Evolutionary conservation across 2,888 invertebrate genomes (phyloP).

Genomic region (Palloptera scutellata): DNA sequence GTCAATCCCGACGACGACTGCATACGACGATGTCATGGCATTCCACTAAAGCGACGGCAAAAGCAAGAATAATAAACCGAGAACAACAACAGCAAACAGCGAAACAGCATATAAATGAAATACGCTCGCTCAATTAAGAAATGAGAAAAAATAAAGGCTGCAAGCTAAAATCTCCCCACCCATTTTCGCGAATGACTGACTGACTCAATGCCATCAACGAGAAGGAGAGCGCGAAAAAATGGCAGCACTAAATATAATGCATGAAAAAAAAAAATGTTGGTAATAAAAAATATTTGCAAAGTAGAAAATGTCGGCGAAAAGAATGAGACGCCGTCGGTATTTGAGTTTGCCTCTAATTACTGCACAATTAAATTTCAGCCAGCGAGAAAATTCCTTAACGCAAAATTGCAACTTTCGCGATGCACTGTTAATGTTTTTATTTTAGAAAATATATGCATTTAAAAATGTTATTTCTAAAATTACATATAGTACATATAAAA

Average conservation of each 20-base stretch:
- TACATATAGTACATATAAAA: no score
- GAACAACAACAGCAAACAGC: slow-evolving; percentile 13
- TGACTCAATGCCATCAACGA: not conserved
- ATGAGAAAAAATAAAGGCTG: slow-evolving; percentile 24
- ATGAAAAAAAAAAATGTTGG: slow-evolving; percentile 1
- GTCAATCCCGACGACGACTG: no score
- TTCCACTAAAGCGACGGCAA: slow-evolving; percentile 28
- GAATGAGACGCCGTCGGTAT: not conserved
- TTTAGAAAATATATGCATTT: no score
- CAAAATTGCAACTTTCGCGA: no score
- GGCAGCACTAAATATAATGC: slow-evolving; percentile 4
- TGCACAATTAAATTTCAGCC: no score
- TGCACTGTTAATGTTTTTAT: no score
- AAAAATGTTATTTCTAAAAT: no score
- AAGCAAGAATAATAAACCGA: not conserved
- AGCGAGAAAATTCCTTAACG: no score
- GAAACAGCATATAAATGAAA: slow-evolving; percentile 13
- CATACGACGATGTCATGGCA: no score
- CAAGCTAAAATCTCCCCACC: slow-evolving; percentile 43
- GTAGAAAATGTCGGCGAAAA: not conserved
- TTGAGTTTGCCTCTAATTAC: no score
- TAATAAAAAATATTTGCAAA: not conserved
- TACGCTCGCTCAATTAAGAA: slow-evolving; percentile 29
- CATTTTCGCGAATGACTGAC: slow-evolving; percentile 28
- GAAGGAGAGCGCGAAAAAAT: slow-evolving; percentile 14